Evolutionary conservation across 2,113 vertebrate genomes (phyloP).

Genomic region (Pomatostomus ruficeps): DNA sequence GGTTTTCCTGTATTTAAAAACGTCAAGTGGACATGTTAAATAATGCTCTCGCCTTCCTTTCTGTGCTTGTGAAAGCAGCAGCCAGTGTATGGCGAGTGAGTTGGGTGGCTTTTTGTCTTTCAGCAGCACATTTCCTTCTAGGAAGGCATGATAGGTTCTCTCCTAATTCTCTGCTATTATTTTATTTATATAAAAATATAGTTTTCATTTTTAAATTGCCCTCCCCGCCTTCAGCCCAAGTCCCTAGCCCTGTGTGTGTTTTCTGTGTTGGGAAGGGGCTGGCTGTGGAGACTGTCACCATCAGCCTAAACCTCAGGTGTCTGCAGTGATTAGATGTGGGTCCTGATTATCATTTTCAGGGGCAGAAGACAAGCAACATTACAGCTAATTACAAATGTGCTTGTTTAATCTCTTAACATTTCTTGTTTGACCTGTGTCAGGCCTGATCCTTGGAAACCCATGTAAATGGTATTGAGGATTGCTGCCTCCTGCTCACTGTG

Average conservation of each 20-base stretch:
- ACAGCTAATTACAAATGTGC: constrained; percentile 3
- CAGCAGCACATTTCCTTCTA: background rate
- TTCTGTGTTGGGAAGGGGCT: background rate
- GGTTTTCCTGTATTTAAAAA: constrained; percentile 12
- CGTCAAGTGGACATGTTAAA: background rate
- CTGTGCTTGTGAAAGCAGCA: background rate
- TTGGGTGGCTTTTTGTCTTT: background rate
- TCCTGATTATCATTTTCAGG: background rate
- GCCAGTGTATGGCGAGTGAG: rapidly evolving
- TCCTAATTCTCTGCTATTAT: background rate
- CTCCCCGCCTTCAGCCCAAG: background rate
- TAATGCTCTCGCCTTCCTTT: background rate
- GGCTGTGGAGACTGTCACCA: background rate
- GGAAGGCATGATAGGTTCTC: background rate
- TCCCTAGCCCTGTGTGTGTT: rapidly evolving
- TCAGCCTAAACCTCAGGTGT: background rate
- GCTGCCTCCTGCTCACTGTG: background rate
- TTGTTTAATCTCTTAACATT: constrained; percentile 18
- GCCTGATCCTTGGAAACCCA: background rate
- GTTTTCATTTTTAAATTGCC: background rate
- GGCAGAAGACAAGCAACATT: background rate
- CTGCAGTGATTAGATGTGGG: background rate
- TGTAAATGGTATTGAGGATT: background rate
- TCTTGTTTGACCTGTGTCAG: background rate
- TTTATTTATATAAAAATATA: background rate